A percentile compares a stretch with the other conserved stretches of the same genome.
phyloP scores from a whole-genome alignment of 2,113 vertebrate species.

The Carassius gibelio region DNA sequence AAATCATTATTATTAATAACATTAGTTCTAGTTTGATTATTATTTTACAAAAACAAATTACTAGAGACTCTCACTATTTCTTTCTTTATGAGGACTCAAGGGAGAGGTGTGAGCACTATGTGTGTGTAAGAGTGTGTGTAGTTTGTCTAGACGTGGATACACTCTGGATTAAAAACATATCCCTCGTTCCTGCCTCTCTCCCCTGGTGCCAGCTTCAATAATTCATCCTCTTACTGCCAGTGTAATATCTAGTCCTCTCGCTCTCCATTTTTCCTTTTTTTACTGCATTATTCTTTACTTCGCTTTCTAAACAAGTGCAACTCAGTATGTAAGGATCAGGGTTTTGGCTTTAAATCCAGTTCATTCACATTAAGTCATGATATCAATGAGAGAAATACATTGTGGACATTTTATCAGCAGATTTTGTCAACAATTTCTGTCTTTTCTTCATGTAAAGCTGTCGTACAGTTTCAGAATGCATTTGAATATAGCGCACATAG shows the following conservation, averaged over 20 bases:
- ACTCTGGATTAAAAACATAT: slow-evolving; percentile 60
- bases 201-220: slow-evolving; percentile 66
- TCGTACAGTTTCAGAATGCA: neutral
- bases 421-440: neutral
- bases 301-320: neutral
- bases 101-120: neutral
- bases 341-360: neutral
- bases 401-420: neutral
- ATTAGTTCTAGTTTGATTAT: neutral
- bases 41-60: neutral
- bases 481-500: neutral
- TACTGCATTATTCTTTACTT: neutral
- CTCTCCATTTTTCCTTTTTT: neutral
- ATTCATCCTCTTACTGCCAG: slow-evolving; percentile 65
- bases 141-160: slow-evolving; percentile 41
- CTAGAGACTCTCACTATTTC: neutral
- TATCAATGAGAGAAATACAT: neutral
- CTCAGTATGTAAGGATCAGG: neutral
- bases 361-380: neutral
- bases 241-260: slow-evolving; percentile 59
- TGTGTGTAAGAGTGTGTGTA: slow-evolving; percentile 24
- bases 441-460: neutral
- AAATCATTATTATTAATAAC: slow-evolving; percentile 47
- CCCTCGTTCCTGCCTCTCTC: slow-evolving; percentile 32
- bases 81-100: neutral